Conservation (phyloP, 2,113 vertebrate genomes). For the Micronycteris hirsuta region DNA sequence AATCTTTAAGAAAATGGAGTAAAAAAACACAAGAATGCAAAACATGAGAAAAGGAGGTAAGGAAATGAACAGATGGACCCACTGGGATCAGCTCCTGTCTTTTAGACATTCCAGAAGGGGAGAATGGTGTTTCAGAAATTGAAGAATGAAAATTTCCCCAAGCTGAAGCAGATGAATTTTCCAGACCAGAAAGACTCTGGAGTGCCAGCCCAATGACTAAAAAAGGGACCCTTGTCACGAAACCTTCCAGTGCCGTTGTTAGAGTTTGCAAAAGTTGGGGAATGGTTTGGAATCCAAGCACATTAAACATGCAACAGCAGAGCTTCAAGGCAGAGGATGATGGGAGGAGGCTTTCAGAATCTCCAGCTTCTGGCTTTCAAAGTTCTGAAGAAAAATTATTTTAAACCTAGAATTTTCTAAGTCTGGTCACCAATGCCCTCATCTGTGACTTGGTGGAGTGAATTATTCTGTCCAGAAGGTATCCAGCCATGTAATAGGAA, state of each 20-base stretch:
- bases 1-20: not conserved
- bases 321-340: not conserved
- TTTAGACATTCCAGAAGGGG: not conserved
- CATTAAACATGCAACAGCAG: not conserved
- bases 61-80: not conserved
- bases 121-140: not conserved
- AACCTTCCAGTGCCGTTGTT: not conserved
- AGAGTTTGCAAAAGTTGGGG: not conserved
- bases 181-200: not conserved
- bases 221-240: not conserved
- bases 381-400: not conserved
- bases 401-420: not conserved
- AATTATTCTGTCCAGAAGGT: no score
- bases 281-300: rapidly evolving
- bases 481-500: no score
- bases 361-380: not conserved
- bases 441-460: not conserved
- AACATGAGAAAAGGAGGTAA: not conserved
- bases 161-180: not conserved
- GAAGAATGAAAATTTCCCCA: no score
- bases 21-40: not conserved
- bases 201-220: not conserved
- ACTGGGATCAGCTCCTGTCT: not conserved
- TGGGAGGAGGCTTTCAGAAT: not conserved
- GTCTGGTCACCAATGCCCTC: not conserved